Percentiles rank a stretch among this genome's conserved stretches.
Evolutionary conservation across 2,113 vertebrate genomes (phyloP).

Genomic region (Scomber scombrus): DNA sequence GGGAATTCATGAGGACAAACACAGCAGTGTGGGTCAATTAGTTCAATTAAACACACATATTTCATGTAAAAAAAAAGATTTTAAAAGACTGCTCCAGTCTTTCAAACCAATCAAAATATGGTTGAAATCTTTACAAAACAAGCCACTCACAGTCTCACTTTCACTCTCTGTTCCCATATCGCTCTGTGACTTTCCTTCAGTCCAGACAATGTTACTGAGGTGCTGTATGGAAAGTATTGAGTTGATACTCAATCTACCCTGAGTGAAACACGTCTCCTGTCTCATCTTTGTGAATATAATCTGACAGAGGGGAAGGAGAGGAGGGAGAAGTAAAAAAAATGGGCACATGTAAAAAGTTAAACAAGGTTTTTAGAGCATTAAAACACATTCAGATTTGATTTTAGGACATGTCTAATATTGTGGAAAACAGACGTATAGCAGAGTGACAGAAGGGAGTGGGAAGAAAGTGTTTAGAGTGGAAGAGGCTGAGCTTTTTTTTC

Average conservation of each 20-base stretch:
- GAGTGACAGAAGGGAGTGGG: constrained; percentile 19
- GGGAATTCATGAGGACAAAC: no score
- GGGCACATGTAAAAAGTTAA: background rate
- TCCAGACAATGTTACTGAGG: constrained; percentile 40
- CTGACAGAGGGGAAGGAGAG: background rate
- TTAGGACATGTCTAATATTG: background rate
- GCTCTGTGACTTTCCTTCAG: constrained; percentile 16
- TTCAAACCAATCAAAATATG: constrained; percentile 18
- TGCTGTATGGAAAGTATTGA: constrained; percentile 62
- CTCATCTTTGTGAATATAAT: constrained; percentile 8
- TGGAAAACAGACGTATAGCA: constrained; percentile 4
- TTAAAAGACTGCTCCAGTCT: background rate
- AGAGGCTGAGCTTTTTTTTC: constrained; percentile 40
- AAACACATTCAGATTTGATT: constrained; percentile 18
- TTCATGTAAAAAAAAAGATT: background rate
- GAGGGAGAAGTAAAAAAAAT: background rate
- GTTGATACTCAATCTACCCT: constrained; percentile 60
- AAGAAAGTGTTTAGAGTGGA: constrained; percentile 44
- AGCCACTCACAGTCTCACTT: background rate
- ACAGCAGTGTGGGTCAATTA: background rate
- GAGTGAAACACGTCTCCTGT: constrained; percentile 17
- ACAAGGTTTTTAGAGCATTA: constrained; percentile 4
- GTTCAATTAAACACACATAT: constrained; percentile 7
- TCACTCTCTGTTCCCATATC: background rate
- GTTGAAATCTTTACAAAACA: background rate